These are phyloP conservation scores for Drosophila pegasa DNA, from an alignment of 2,888 invertebrate species.

Conservation along the genomic window DNA sequence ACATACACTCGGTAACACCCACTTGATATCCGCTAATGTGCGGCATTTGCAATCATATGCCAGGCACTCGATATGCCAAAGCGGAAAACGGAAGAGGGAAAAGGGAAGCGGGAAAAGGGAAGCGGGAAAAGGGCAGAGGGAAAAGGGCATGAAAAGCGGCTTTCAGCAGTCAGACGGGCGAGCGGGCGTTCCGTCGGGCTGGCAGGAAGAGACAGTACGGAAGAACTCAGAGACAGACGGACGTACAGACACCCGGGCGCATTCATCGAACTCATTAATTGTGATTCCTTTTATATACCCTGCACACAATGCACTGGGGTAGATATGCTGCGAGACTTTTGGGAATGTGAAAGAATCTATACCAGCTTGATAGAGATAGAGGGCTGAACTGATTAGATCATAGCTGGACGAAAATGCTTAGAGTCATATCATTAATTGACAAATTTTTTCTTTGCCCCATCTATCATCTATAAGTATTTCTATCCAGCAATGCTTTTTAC, in stretches of 20 bases:
- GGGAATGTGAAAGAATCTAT: no score
- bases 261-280: slow-evolving; percentile 81
- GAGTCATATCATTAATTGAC: no score
- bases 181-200: slow-evolving; percentile 10
- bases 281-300: slow-evolving; percentile 67
- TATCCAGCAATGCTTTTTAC: no score
- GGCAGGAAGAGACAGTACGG: slow-evolving; percentile 8
- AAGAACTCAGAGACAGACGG: slow-evolving; percentile 18
- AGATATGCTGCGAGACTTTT: no score
- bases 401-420: no score
- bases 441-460: no score
- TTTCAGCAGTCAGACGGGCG: slow-evolving; percentile 36
- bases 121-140: background rate
- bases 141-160: slow-evolving; percentile 11
- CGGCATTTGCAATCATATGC: slow-evolving; percentile 80
- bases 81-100: background rate
- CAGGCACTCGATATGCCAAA: slow-evolving; percentile 54
- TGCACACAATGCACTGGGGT: background rate
- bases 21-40: slow-evolving; percentile 81
- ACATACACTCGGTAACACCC: slow-evolving; percentile 77
- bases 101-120: slow-evolving; percentile 3
- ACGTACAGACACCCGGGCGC: slow-evolving; percentile 45
- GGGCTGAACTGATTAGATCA: no score
- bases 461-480: no score
- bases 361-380: no score